Evolutionary conservation across 2,113 vertebrate species (phyloP), one percentile per base, ranked within the genome.

Genomic region (Columba janthina): DNA sequence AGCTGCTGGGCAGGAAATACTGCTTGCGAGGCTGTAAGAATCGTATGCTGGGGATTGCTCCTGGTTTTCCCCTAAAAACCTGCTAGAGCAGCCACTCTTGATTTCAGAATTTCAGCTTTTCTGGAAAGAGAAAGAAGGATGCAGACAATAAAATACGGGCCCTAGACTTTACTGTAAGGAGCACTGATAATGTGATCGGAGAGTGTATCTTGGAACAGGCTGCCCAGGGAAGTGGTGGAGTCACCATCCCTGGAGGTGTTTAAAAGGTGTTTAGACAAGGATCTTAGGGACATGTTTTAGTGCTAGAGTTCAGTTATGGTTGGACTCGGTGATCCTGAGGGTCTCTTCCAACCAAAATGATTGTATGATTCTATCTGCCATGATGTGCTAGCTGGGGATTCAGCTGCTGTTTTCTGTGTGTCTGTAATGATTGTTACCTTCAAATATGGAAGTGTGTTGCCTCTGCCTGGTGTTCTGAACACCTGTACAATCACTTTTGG

Each of bases 381-480:
- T 26, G 36, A 29, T 58, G 51, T 53, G 26, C 72, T 48, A 26
- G 11, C 25, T 71, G 61, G 36, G 24, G 32, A 14, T 56, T 72
- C 19, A 34, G 17, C 28, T 60, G 18, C 65, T 2, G 0, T 53
- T 85, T 88, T 75, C 17, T 32, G 3, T 3, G 50, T 53, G 31
- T 62, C 20, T 57, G 0, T 75, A 36, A 22, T 3, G 2, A 80
- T 7, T 0, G 0, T 16, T 31, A 18, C 31, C 73, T 46, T 84
- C 10, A 16, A 28, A 54, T 62, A 29, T 65, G 51, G 11, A 46
- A 19, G 8, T 0, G 0, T 64, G 20, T 77, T 84, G 62, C 31
- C 21, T n/a, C 19, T 3, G 2, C 17, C 12, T 79, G 0, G 0
- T 0, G 1, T 48, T 82, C 44, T 42, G 67, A 69, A 56, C 31